These are phyloP conservation scores for Cryptus armator DNA, from an alignment of 2,888 invertebrate genomes.

Conservation along the genomic window DNA sequence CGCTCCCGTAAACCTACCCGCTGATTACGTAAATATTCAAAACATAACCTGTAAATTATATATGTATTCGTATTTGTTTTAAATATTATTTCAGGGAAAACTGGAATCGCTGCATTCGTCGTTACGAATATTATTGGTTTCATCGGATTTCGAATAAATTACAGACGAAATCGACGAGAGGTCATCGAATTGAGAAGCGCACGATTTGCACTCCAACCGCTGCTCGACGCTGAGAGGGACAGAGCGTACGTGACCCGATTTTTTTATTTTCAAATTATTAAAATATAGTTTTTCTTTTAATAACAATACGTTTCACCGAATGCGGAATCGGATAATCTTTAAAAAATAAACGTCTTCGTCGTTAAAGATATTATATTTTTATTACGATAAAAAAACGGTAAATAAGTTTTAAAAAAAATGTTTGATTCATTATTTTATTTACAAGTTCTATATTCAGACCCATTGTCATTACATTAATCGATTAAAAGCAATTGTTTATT, in stretches of 20 bases:
- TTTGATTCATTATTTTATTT: too few relatives aligned
- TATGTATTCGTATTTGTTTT: conserved; percentile 10
- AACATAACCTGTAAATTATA: conserved; percentile 52
- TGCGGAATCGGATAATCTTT: too few relatives aligned
- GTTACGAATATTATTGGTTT: conserved; percentile 87
- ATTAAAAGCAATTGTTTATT: too few relatives aligned
- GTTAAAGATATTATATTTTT: too few relatives aligned
- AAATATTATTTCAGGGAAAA: conserved; percentile 44
- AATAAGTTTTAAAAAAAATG: too few relatives aligned
- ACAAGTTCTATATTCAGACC: too few relatives aligned
- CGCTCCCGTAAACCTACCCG: neutral
- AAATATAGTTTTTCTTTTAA: neutral
- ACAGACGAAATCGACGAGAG: conserved; percentile 86
- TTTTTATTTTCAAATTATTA: neutral
- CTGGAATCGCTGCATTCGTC: conserved; percentile 51
- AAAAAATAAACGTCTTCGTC: too few relatives aligned
- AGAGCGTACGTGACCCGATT: conserved; percentile 87
- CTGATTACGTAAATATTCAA: conserved; percentile 60
- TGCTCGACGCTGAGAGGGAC: conserved; percentile 94
- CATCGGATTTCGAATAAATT: conserved; percentile 75
- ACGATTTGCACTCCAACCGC: conserved; percentile 91
- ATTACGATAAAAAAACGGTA: too few relatives aligned
- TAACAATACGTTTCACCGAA: too few relatives aligned
- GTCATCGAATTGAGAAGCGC: conserved; percentile 92
- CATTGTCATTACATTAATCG: too few relatives aligned